Evolutionary conservation across 2,797 vertebrate genomes (phyloP), one percentile per base, ranked within the genome.

Genomic region (Aphelocoma californica): DNA sequence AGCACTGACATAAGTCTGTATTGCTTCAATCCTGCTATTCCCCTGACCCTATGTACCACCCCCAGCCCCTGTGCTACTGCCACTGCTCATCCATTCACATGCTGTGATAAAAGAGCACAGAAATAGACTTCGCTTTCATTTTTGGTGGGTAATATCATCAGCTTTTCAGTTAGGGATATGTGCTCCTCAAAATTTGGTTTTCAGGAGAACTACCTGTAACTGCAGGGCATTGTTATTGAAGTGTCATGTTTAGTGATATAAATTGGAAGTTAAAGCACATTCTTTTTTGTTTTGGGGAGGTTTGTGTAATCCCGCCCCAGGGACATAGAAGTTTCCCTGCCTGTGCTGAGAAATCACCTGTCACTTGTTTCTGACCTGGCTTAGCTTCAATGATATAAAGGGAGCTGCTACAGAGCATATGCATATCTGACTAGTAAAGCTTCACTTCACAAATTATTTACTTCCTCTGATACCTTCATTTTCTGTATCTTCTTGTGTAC

Each of bases 371-470:
- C 14, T 83, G 69, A 29, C 17, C 28, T 31, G 9, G 15, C 6
- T 64, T 91, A 58, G 67, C 29, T 64, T 67, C 0, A 0, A 13
- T 47, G 67, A 31, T 72, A 12, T 0, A 19, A 66, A 74, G 36
- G 40, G 50, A 78, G 61, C 12, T 88, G 40, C n/a, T 73, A 2
- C 1, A 6, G 18, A 62, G 50, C 3, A 0, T 36, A 20, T 40
- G 24, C 3, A 0, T 44, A 28, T 40, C 50, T 81, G 26, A 29
- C 18, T 51, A 25, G 24, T 26, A 58, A 16, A 2, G 1, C 38
- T 70, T 84, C 34, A 9, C 34, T 81, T 58, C 45, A 81, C 1
- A 3, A 44, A 11, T 28, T 0, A 57, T 29, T 69, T 38, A 7
- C 28, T 86, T 84, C 23, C 16, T 77, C 6, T 3, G 9, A 4